Evolutionary conservation across 2,797 vertebrate genomes (phyloP), one percentile per base, ranked within the genome.

Genomic region (Crax fasciolata): DNA sequence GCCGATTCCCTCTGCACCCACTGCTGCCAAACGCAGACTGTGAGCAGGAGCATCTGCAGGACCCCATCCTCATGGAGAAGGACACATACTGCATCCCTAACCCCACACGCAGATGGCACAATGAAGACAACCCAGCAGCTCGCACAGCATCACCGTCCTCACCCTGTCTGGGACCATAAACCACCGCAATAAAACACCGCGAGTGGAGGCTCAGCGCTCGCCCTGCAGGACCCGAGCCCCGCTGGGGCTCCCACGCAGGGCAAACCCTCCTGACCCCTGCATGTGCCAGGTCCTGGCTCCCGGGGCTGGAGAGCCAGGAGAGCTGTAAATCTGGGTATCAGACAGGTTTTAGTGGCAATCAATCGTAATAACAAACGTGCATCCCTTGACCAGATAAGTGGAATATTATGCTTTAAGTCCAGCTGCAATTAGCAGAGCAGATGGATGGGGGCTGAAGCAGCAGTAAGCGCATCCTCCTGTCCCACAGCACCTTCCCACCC

Each of bases 301-400:
- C 24, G 43, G 49, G 81, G 61, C 68, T 17, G 39, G 81, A 78
- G 74, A 92, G 89, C 43, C 6, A 35, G 35, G 35, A 35, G 35
- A 35, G 18, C 91, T n/a, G 85, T 59, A 96, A 96, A 96, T 94
- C 95, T 57, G 93, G 93, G 92, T 94, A 92, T 96, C 94, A 96
- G 96, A 96, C 84, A 1, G 96, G 92, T 84, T 93, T 97, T 94
- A 96, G 91, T 10, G 63, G 94, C 93, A 94, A 96, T 91, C 92
- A 90, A 82, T 87, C 85, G 89, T 72, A 88, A 90, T 66, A 88
- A 93, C 32, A 3, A 59, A 43, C 82, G 24, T 2, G 65, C 16
- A 90, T 72, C 89, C 65, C 78, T 41, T 5, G 87, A 38, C 75
- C 91, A 85, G 87, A 57, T 93, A 90, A 96, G 93, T 68, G 87